Evolutionary conservation across 2,113 vertebrate species (phyloP), one percentile per base, ranked within the genome.

Genomic region (Nothobranchius furzeri): DNA sequence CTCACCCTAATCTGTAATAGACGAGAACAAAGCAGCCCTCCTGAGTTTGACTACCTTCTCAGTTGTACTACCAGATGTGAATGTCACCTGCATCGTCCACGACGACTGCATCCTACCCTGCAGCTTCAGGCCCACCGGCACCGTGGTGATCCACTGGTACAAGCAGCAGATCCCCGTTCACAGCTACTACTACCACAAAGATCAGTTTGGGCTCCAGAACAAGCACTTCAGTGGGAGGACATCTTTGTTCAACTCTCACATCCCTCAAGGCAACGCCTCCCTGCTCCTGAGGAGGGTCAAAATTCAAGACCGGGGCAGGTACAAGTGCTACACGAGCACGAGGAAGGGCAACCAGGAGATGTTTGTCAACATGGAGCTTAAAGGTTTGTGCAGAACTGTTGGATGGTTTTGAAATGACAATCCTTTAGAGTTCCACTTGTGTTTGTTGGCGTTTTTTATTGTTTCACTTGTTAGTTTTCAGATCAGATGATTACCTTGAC

Each of bases 71-170:
- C 13, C 73, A 88, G 92, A 92, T 49, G 64, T 78, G 37, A 87
- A 87, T 0, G 67, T 92, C 50, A 92, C 85, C 30, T 94, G 93
- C 14, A 75, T 91, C 66, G 88, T 94, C 85, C 88, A 90, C 1
- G 91, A 93, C 12, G 93, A 95, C 48, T 92, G 91, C 70, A 83
- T 93, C 72, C 88, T 95, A 40, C 94, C 94, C 40, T 95, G 95
- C 60, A 63, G 2, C 81, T 95, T 95, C 84, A 75, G 45, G 49
- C 89, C 83, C 62, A 91, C 81, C 0, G 9, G 78, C 1, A 89
- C 89, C 0, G 92, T 92, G 79, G 91, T 95, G 8, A 95, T 97
- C 83, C 90, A 95, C 81, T 96, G 95, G 94, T 91, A 92, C 88
- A 93, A 73, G 53, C 91, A 92, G 76, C 91, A 87, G 6, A 65